phyloP scores from a whole-genome alignment of 2,888 invertebrate genomes.

The Epistrophella euchroma region DNA sequence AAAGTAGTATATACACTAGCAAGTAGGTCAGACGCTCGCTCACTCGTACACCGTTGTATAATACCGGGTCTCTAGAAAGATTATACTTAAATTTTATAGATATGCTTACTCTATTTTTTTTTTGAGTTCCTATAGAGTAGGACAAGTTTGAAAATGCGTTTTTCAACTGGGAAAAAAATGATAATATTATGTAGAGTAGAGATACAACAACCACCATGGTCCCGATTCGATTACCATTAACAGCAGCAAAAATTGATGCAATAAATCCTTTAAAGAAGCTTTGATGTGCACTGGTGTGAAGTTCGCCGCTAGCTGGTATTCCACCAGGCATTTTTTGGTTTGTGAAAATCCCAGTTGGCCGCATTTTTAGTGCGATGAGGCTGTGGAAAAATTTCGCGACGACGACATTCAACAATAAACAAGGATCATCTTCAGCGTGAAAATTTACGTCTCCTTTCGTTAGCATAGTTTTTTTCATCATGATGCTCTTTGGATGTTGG shows the following conservation, averaged over 20 bases:
- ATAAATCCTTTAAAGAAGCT: constrained; percentile 52
- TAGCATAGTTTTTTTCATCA: constrained; percentile 44
- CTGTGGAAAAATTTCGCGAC: constrained; percentile 27
- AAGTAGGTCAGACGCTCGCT: constrained; percentile 71
- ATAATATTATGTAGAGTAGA: not conserved
- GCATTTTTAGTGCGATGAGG: constrained; percentile 27
- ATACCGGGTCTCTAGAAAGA: constrained; percentile 34
- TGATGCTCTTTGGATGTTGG: constrained; percentile 23
- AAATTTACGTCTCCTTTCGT: constrained; percentile 51
- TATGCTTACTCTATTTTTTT: not conserved
- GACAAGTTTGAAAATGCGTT: constrained; percentile 27
- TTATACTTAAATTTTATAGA: constrained; percentile 32
- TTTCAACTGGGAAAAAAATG: constrained; percentile 8
- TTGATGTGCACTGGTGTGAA: constrained; percentile 42
- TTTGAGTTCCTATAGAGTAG: constrained; percentile 1
- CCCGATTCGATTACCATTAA: constrained; percentile 53
- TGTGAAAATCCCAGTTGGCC: constrained; percentile 51
- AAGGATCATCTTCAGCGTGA: constrained; percentile 67
- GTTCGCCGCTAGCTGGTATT: constrained; percentile 46
- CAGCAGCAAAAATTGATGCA: constrained; percentile 42
- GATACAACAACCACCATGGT: constrained; percentile 6
- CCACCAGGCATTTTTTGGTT: constrained; percentile 21
- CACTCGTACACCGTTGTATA: not conserved
- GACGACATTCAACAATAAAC: constrained; percentile 66
- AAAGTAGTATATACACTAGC: constrained; percentile 65